These are phyloP conservation scores for Drosophila equinoxialis DNA, from an alignment of 1,140 invertebrate species.

Conservation along the genomic window DNA sequence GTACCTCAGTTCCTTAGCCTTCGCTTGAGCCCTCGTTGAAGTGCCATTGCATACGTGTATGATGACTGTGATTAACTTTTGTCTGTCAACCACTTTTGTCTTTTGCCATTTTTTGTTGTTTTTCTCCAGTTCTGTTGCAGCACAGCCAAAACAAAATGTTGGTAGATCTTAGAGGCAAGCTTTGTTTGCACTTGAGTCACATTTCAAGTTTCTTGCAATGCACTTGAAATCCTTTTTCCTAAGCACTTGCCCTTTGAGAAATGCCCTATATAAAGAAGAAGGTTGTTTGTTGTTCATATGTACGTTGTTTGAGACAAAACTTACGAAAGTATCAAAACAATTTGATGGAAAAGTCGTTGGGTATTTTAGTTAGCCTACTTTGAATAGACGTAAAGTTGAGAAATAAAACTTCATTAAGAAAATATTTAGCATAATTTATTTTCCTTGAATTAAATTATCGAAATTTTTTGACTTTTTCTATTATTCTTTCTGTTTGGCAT, in stretches of 20 bases:
- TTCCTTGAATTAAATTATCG: too few species aligned
- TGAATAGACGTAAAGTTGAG: not conserved
- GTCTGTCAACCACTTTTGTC: constrained; percentile 56
- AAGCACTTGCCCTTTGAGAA: constrained; percentile 34
- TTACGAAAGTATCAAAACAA: not conserved
- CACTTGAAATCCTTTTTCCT: constrained; percentile 59
- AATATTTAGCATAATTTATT: too few species aligned
- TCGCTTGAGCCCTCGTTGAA: constrained; percentile 22
- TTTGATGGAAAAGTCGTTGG: not conserved
- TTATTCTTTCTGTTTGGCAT: too few species aligned
- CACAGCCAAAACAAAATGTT: constrained; percentile 57
- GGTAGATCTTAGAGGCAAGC: constrained; percentile 23
- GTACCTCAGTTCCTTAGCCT: not conserved
- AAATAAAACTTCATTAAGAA: too few species aligned
- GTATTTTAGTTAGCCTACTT: not conserved
- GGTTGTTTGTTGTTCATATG: not conserved
- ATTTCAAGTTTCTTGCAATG: constrained; percentile 56
- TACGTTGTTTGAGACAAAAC: not conserved
- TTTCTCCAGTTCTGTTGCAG: not conserved
- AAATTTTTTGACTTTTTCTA: too few species aligned
- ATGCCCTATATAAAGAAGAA: not conserved
- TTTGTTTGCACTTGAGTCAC: constrained; percentile 58
- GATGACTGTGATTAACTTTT: constrained; percentile 66
- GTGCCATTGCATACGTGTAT: constrained; percentile 53
- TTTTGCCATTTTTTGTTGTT: constrained; percentile 10